Base-by-base conservation (phyloP, 2,888 invertebrate species). In the Caenorhabditis uteleia region DNA sequence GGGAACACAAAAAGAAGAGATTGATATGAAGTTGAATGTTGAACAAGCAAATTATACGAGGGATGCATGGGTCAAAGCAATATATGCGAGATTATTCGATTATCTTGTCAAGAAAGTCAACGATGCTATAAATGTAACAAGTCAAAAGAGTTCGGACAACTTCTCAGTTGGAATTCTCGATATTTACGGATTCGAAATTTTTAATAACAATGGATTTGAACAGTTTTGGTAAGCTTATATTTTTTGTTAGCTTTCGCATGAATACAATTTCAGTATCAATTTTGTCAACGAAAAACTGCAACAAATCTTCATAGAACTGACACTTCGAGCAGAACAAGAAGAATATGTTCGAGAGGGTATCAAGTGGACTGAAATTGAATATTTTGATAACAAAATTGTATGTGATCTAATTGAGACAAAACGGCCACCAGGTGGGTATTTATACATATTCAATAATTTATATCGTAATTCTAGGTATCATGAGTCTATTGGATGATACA, bases 171-270 rank as follows among this genome's bases (percentile, higher is more conserved):
- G 89, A 43, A 89, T 89, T 77, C 83, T 89, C 61, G 89, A 89
- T 77, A 89, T 89, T 75, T 89, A 89, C 77, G 89, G 89, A 1
- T 89, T 89, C 80, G 89, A 89, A 82, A 89, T 89, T 59, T 89
- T 89, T 78, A 87, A 88, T 40, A 86, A 86, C 76, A 89, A 89
- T 80, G 89, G 89, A 20, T 89, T 89, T 83, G 89, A 89, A 77
- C 89, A 89, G 82, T 89, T 89, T 80, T 83, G 80, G 79, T 78
- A 31, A 26, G 70, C 14, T 23, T 45, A 38, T 31, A 23, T 16
- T 14, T 23, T 49, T 6, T 18, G 16, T 39, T 3, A n/a, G 14
- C 3, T 45, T 31, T 14, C 20, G n/a, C 18, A 40, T 31, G 42
- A 20, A 18, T n/a, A 20, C 18, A 16, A 21, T 89, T 78, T 49